phyloP scores from a whole-genome alignment of 1,140 invertebrate species.

The Rhysida immarginata region DNA sequence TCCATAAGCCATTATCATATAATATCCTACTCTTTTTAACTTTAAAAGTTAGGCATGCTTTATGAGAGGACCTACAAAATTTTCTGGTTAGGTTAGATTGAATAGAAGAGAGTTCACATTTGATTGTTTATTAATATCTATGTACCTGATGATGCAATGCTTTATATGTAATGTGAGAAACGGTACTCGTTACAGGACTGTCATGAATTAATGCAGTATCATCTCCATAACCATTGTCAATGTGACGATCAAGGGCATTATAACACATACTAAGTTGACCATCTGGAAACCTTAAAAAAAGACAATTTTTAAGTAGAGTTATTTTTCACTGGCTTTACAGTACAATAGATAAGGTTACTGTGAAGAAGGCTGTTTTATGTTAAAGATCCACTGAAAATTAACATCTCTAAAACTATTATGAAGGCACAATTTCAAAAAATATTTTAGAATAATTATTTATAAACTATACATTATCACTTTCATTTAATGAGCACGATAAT shows the following conservation, averaged over 20 bases:
- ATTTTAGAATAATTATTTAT: neutral
- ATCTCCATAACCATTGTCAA: slow-evolving; percentile 55
- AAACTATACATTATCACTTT: too few relatives aligned
- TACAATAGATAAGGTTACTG: neutral
- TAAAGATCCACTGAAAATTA: neutral
- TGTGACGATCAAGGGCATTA: slow-evolving; percentile 81
- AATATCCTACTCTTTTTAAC: too few relatives aligned
- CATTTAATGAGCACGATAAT: too few relatives aligned
- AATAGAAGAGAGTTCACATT: too few relatives aligned
- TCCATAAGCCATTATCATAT: too few relatives aligned
- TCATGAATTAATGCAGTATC: slow-evolving; percentile 68
- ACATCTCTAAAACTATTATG: neutral
- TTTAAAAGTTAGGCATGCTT: too few relatives aligned
- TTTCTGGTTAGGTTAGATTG: too few relatives aligned
- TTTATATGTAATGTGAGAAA: slow-evolving; percentile 58
- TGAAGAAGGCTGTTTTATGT: neutral
- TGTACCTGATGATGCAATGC: slow-evolving; percentile 62
- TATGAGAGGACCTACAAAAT: too few relatives aligned
- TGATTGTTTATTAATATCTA: too few relatives aligned
- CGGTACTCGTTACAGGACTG: slow-evolving; percentile 62
- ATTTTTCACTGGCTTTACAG: neutral
- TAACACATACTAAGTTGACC: slow-evolving; percentile 84
- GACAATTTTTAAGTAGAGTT: neutral
- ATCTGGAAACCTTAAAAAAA: slow-evolving; percentile 53
- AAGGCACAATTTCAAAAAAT: neutral